Base-by-base conservation (phyloP, 2,113 vertebrate species). In the Neogobius melanostomus region DNA sequence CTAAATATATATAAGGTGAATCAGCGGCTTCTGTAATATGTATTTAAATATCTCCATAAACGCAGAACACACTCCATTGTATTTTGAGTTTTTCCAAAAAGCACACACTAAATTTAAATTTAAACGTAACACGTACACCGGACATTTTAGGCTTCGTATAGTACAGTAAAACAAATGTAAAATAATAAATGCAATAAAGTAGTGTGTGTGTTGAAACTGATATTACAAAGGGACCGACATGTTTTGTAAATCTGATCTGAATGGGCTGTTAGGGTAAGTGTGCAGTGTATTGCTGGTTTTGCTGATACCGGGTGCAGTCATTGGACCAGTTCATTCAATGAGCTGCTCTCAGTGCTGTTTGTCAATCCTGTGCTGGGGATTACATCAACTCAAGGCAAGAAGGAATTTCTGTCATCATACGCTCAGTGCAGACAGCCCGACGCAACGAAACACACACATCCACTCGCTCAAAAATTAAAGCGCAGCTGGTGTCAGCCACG, bases 371-470 rank as follows among this genome's bases (percentile, higher is more conserved):
- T 77, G 84, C 90, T 85, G 89, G 81, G 85, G 88, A 93, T 92
- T 90, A 90, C 88, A 89, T 88, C 86, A 91, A 82, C 79, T 80
- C 78, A 69, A 83, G 82, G 84, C 85, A 87, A 81, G 84, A 83
- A 84, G 83, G 83, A 88, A 91, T 89, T 90, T 87, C 88, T 88
- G 84, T 80, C 83, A 82, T 90, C 89, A 88, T 91, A 90, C 89
- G 91, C 84, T 87, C 71, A 69, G 65, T 8, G 67, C 79, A 72
- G 70, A 80, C 76, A 69, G 70, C 77, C 86, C 65, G 47, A 79
- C 11, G 77, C 76, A 85, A 64, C 71, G 64, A 77, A 60, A 52
- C 67, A 59, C 77, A 75, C 71, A 82, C 77, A 72, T 69, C 75
- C 82, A 78, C 81, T 59, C 73, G 52, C 81, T 76, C 79, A 81